Conservation (phyloP, 2,797 vertebrate species). For the Decapterus maruadsi region DNA sequence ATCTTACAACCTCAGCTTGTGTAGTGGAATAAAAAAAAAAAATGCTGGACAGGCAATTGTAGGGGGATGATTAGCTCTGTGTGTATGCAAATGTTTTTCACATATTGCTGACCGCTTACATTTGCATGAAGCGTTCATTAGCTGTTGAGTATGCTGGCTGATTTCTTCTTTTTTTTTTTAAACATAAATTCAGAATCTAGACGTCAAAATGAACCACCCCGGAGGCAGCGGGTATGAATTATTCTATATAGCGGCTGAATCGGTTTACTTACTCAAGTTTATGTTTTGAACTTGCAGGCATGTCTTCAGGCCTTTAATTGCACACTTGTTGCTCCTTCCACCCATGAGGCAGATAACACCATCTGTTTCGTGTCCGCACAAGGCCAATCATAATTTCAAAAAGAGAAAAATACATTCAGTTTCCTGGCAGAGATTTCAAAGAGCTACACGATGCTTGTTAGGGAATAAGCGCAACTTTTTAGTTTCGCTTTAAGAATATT, state of each 20-base stretch:
- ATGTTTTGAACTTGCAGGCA: conserved; percentile 54
- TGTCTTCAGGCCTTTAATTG: conserved; percentile 80
- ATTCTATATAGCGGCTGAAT: conserved; percentile 39
- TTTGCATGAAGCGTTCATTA: conserved; percentile 37
- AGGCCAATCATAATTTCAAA: conserved; percentile 73
- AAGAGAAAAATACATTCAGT: conserved; percentile 72
- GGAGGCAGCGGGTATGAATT: conserved; percentile 24
- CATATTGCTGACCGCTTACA: conserved; percentile 41
- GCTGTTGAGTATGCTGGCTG: conserved; percentile 15
- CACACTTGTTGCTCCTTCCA: conserved; percentile 79
- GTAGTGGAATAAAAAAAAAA: conserved; percentile 7
- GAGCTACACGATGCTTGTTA: conserved; percentile 53
- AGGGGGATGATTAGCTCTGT: conserved; percentile 13
- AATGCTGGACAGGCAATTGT: conserved; percentile 23
- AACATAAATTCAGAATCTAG: conserved; percentile 23
- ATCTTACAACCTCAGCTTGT: conserved; percentile 11
- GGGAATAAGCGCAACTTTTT: not conserved
- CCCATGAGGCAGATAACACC: conserved; percentile 68
- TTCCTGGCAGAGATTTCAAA: conserved; percentile 76
- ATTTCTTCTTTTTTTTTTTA: conserved; percentile 34
- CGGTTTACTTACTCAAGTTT: conserved; percentile 44
- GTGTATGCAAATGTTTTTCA: conserved; percentile 13
- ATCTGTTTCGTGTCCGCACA: conserved; percentile 80
- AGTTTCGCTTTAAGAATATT: conserved; percentile 18
- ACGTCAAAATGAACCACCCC: conserved; percentile 13